Conservation (phyloP, 37 sponge, comb jelly and placozoan species). For the Beroe ovata region DNA sequence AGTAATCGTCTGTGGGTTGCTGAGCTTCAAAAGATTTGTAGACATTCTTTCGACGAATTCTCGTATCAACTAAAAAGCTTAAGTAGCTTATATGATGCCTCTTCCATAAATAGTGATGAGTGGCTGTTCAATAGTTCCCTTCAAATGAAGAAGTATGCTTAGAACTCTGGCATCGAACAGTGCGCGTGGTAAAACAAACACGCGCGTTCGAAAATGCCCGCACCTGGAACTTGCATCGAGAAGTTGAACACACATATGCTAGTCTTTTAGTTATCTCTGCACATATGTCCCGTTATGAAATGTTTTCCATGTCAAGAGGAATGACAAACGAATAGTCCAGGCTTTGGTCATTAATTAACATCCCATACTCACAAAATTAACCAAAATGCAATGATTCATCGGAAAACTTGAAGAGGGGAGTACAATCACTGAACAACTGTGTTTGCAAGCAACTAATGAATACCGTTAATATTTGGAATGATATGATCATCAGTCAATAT, state of each 20-base stretch:
- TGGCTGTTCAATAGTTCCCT: too few species aligned
- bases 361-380: background rate
- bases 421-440: slow-evolving; percentile 18
- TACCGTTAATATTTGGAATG: background rate
- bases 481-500: too few species aligned
- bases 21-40: too few species aligned
- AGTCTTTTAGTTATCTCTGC: background rate
- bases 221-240: background rate
- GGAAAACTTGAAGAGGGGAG: background rate
- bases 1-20: too few species aligned
- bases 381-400: background rate
- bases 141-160: too few species aligned
- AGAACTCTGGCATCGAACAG: too few species aligned
- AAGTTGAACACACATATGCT: background rate
- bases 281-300: background rate
- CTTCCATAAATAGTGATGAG: too few species aligned
- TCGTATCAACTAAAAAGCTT: too few species aligned
- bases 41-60: too few species aligned
- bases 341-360: slow-evolving; percentile 33
- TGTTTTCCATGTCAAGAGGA: background rate
- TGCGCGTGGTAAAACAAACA: too few species aligned
- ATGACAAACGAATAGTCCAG: background rate
- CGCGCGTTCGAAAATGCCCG: too few species aligned
- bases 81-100: too few species aligned
- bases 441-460: slow-evolving; percentile 24